These are phyloP conservation scores for Sebastes fasciatus DNA, from an alignment of 2,113 vertebrate genomes.

Conservation along the genomic window DNA sequence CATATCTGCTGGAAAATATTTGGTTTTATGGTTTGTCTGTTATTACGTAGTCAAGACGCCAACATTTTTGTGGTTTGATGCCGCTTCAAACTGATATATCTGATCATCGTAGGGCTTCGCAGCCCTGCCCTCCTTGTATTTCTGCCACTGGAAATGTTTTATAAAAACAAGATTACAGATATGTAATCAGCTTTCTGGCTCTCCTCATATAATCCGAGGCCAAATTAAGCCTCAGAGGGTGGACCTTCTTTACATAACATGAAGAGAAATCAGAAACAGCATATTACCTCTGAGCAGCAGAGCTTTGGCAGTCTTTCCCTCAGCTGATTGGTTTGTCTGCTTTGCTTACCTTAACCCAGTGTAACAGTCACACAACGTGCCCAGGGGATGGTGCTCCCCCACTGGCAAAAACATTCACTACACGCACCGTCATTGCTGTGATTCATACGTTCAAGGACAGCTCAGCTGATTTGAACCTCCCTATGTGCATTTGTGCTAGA, in stretches of 20 bases:
- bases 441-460: slow-evolving; percentile 14
- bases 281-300: slow-evolving; percentile 41
- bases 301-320: slow-evolving; percentile 10
- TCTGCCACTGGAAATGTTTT: slow-evolving; percentile 54
- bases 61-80: slow-evolving; percentile 23
- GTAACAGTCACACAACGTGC: slow-evolving; percentile 4
- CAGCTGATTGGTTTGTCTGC: slow-evolving; percentile 41
- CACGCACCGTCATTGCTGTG: background rate
- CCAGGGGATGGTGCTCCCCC: slow-evolving; percentile 17
- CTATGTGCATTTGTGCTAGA: background rate
- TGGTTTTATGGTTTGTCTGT: slow-evolving; percentile 27
- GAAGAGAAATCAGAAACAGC: slow-evolving; percentile 29
- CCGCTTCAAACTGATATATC: slow-evolving; percentile 18
- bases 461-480: background rate
- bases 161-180: slow-evolving; percentile 61
- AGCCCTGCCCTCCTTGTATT: slow-evolving; percentile 2
- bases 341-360: slow-evolving; percentile 34
- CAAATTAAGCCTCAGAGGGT: slow-evolving; percentile 40
- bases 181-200: slow-evolving; percentile 61
- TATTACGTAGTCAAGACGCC: slow-evolving; percentile 25
- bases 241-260: slow-evolving; percentile 43
- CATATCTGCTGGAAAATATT: slow-evolving; percentile 30
- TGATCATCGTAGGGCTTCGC: slow-evolving; percentile 11
- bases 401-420: slow-evolving; percentile 3
- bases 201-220: slow-evolving; percentile 31